phyloP scores from a whole-genome alignment of 2,797 vertebrate species.

The Cyclopterus lumpus region DNA sequence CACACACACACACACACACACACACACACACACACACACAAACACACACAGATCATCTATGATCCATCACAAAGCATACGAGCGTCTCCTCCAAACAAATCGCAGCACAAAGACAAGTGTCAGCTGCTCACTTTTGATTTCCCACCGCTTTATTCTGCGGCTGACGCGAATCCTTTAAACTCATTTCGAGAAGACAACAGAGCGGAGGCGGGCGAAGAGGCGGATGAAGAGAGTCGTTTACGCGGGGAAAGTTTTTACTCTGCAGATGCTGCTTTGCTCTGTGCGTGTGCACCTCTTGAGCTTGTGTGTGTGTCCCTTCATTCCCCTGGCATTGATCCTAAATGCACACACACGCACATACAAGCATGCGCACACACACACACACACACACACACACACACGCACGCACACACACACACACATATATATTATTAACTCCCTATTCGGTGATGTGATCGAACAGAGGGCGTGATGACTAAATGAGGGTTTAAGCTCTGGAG shows the following conservation, averaged over 20 bases:
- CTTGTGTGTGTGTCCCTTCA: conserved; percentile 19
- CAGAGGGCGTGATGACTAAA: conserved; percentile 72
- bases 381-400: not conserved
- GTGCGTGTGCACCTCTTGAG: not conserved
- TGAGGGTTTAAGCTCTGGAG: conserved; percentile 70
- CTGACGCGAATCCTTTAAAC: conserved; percentile 42
- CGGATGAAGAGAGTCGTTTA: conserved; percentile 35
- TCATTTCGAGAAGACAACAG: conserved; percentile 38
- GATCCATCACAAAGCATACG: conserved; percentile 4
- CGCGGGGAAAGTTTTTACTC: conserved; percentile 40
- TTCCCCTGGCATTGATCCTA: conserved; percentile 36
- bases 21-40: not conserved
- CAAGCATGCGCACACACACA: conserved; percentile 6
- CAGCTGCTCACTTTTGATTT: conserved; percentile 51
- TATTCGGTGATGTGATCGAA: conserved; percentile 57
- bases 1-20: not conserved
- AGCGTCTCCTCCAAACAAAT: conserved; percentile 28
- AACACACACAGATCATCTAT: not conserved
- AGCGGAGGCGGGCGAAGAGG: conserved; percentile 47
- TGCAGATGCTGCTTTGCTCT: conserved; percentile 22
- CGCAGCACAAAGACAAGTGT: conserved; percentile 38
- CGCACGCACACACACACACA: not conserved
- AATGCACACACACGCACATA: conserved; percentile 10
- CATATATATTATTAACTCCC: conserved; percentile 27
- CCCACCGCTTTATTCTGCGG: conserved; percentile 31